Evolutionary conservation across 2,888 invertebrate species (phyloP), one percentile per base, ranked within the genome.

Genomic region (Leptopilina myrica): DNA sequence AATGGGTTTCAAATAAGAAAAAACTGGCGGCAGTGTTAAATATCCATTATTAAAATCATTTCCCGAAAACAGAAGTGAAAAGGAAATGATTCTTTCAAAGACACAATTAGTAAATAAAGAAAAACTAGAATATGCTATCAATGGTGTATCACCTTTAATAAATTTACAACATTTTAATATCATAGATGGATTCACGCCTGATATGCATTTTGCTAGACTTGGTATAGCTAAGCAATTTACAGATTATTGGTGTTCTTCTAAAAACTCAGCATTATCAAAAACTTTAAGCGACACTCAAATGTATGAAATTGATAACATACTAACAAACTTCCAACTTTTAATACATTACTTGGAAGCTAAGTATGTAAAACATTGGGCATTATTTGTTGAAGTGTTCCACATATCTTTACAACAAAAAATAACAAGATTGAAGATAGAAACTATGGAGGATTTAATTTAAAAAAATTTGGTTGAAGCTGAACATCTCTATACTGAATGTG

Each of bases 161-260:
- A 75, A 81, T 59, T 79, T 59, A 69, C 5, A 75, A 1, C 69
- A 79, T 33, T 83, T 83, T 69, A 49, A 79, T 67, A 79, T 82
- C 8, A 78, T 82, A 49, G n/a, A 62, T 59, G 77, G 81, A 6
- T 84, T 84, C 66, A 79, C 79, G 33, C 81, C 82, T 7, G 81
- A 83, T 69, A 46, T n/a, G n/a, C n/a, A n/a, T n/a, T n/a, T n/a
- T n/a, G n/a, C n/a, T n/a, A n/a, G n/a, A n/a, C n/a, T n/a, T n/a
- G n/a, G 83, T 12, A 78, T 83, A 15, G 78, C 43, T 11, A 77
- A 77, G 40, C 81, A 80, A 64, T 80, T 84, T 76, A 40, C 78
- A 11, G 49, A 76, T 6, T 78, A 64, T 64, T 33, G 15, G 20
- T 64, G 20, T 64, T 6, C 20, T 64, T 12, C 1, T 5, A 64